A percentile compares a stretch with the other conserved stretches of the same genome.
Evolutionary conservation across 92 coral and sea anemone genomes (phyloP).

Genomic region (Actinernus sp.): DNA sequence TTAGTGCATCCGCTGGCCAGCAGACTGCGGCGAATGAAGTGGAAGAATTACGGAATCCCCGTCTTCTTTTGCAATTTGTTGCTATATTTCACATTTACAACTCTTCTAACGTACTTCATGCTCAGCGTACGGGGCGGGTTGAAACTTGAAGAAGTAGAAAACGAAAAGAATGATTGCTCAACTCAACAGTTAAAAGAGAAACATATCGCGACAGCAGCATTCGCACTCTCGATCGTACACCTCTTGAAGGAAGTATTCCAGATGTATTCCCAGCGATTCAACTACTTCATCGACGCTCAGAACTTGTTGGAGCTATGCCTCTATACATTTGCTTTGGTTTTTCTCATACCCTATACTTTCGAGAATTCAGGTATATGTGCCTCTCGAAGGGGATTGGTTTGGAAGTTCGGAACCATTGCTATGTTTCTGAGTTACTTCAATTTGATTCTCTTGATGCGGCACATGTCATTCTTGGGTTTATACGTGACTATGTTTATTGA

Average conservation of each 20-base stretch:
- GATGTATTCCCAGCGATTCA: conserved; percentile 41
- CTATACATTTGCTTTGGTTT: conserved; percentile 48
- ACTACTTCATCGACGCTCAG: conserved; percentile 49
- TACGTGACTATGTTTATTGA: conserved; percentile 93
- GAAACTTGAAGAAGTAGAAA: not conserved
- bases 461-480: conserved; percentile 72
- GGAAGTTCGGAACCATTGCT: conserved; percentile 81
- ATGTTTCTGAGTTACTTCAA: conserved; percentile 81
- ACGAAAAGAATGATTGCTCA: not conserved
- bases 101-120: conserved; percentile 66
- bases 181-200: conserved; percentile 23
- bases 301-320: conserved; percentile 67
- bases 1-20: conserved; percentile 69
- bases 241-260: conserved; percentile 69
- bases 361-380: conserved; percentile 10
- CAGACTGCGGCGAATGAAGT: conserved; percentile 70
- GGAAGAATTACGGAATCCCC: conserved; percentile 76
- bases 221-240: conserved; percentile 56
- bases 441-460: conserved; percentile 69
- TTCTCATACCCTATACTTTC: conserved; percentile 51
- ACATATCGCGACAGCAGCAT: conserved; percentile 23
- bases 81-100: conserved; percentile 47
- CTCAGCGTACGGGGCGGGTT: conserved; percentile 50
- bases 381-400: conserved; percentile 29
- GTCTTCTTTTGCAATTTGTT: conserved; percentile 61